Conservation (phyloP, 2,113 vertebrate species). For the Mustelus asterias region DNA sequence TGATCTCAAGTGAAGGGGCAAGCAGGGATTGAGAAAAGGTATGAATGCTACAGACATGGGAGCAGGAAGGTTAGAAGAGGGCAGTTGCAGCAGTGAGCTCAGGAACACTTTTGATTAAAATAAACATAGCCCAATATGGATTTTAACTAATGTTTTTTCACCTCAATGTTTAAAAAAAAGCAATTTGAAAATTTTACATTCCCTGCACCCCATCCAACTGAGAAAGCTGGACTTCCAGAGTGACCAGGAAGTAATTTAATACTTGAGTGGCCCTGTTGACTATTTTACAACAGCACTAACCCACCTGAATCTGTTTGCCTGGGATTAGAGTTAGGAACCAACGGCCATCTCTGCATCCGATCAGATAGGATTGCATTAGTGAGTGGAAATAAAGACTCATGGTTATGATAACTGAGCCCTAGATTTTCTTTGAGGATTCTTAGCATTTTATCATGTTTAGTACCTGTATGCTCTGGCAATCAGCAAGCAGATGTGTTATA, state of each 20-base stretch:
- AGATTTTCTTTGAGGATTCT: background rate
- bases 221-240: background rate
- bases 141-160: background rate
- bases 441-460: background rate
- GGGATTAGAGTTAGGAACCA: background rate
- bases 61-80: background rate
- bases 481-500: background rate
- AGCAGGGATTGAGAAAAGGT: background rate
- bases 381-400: background rate
- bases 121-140: background rate
- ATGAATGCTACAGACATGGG: background rate
- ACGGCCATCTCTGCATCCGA: background rate
- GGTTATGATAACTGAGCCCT: background rate
- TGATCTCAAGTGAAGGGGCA: background rate
- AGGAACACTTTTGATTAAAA: background rate
- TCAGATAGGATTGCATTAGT: background rate
- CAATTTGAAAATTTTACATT: background rate
- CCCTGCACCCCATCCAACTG: background rate
- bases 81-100: background rate
- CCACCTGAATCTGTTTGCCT: background rate
- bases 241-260: background rate
- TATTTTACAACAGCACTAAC: background rate
- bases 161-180: background rate
- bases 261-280: background rate
- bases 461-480: background rate